A percentile compares a stretch with the other conserved stretches of the same genome.
phyloP scores from a whole-genome alignment of 2,113 vertebrate species.

The Dasyprocta punctata region DNA sequence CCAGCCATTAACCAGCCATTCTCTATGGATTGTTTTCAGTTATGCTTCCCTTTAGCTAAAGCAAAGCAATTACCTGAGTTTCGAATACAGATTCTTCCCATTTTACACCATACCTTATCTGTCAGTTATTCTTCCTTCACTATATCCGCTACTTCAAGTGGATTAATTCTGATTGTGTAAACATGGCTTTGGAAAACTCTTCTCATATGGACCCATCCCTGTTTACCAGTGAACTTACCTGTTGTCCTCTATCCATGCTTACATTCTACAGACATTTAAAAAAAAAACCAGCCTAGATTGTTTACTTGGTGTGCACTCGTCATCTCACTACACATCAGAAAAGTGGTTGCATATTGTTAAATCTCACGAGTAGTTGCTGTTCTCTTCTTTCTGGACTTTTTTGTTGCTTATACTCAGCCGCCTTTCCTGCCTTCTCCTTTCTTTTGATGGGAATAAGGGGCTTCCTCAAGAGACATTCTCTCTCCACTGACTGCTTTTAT shows the following conservation, averaged over 20 bases:
- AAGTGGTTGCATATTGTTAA: not conserved
- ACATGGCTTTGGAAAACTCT: not conserved
- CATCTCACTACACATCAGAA: not conserved
- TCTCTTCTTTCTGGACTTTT: not conserved
- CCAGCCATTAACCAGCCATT: not conserved
- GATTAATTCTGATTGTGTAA: not conserved
- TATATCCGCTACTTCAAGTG: not conserved
- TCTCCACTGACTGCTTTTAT: not conserved
- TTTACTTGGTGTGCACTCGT: not conserved
- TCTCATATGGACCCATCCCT: not conserved
- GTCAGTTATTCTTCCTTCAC: not conserved
- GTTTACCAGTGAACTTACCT: not conserved
- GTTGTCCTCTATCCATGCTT: not conserved
- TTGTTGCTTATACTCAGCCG: not conserved
- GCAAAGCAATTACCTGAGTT: not conserved
- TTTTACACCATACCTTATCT: not conserved
- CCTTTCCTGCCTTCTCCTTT: not conserved
- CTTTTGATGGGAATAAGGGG: fast-evolving
- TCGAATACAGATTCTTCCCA: not conserved
- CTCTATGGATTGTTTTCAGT: not conserved
- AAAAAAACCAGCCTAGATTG: not conserved
- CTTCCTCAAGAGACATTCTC: not conserved
- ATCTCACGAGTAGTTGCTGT: not conserved
- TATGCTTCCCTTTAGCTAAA: not conserved
- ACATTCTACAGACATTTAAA: not conserved